Evolutionary conservation across 2,797 vertebrate species (phyloP).

Genomic region (Hippocampus kuda): DNA sequence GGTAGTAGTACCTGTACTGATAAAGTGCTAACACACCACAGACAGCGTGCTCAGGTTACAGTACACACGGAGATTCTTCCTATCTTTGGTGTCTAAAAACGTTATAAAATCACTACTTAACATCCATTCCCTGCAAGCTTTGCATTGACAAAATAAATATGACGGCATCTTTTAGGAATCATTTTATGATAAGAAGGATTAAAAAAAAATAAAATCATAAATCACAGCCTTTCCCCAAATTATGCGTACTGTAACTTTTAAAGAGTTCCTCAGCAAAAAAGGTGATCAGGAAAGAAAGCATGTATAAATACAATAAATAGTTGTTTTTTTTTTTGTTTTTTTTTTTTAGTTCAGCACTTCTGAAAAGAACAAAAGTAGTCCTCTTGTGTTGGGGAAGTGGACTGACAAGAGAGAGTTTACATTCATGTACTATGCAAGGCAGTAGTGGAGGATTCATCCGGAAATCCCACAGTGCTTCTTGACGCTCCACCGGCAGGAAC

Average conservation of each 20-base stretch:
- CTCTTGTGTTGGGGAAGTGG: constrained; percentile 34
- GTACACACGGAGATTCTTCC: constrained; percentile 20
- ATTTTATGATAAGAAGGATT: constrained; percentile 42
- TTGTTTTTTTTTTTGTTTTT: neutral
- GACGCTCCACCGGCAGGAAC: constrained; percentile 18
- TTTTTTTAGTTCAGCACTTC: constrained; percentile 61
- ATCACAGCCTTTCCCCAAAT: constrained; percentile 58
- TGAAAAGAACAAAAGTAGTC: constrained; percentile 50
- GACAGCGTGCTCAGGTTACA: constrained; percentile 48
- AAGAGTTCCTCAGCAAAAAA: constrained; percentile 46
- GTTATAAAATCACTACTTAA: constrained; percentile 21
- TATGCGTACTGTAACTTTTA: constrained; percentile 43
- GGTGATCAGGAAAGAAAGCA: constrained; percentile 52
- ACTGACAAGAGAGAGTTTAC: constrained; percentile 28
- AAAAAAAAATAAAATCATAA: constrained; percentile 27
- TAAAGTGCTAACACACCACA: constrained; percentile 82
- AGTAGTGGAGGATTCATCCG: constrained; percentile 27
- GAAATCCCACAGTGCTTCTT: constrained; percentile 24
- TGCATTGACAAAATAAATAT: constrained; percentile 58
- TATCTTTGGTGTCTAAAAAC: constrained; percentile 1
- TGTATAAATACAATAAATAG: constrained; percentile 99
- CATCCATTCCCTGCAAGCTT: constrained; percentile 30
- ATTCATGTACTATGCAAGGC: constrained; percentile 34
- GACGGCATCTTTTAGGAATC: constrained; percentile 25
- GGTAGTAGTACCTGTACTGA: constrained; percentile 62